A percentile compares a stretch with the other conserved stretches of the same genome.
Conservation (phyloP, 2,113 vertebrate genomes). For the Rana temporaria region DNA sequence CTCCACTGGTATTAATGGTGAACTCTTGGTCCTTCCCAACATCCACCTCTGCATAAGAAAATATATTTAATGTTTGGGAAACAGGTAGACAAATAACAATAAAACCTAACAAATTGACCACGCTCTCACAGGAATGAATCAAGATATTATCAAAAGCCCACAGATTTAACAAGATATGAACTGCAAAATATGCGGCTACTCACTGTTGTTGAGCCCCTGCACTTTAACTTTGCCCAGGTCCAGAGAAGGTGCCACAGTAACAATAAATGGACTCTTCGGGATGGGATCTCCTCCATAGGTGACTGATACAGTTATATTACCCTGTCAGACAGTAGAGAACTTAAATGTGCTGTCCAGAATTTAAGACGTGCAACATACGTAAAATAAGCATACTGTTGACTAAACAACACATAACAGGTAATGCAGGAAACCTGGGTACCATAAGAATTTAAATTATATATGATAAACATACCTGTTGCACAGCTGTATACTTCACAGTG, state of each 20-base stretch:
- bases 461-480: slow-evolving; percentile 79
- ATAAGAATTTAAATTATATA: neutral
- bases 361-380: too few relatives aligned
- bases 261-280: slow-evolving; percentile 87
- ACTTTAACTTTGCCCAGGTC: slow-evolving; percentile 90
- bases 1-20: slow-evolving; percentile 87
- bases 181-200: too few relatives aligned
- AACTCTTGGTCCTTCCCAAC: slow-evolving; percentile 90
- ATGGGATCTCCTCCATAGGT: slow-evolving; percentile 88
- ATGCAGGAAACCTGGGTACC: neutral
- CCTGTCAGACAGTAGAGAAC: slow-evolving; percentile 66
- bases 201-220: slow-evolving; percentile 83
- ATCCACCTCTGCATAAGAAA: slow-evolving; percentile 77
- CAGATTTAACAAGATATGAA: too few relatives aligned
- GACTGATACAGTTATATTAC: slow-evolving; percentile 81
- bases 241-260: slow-evolving; percentile 80
- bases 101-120: too few relatives aligned
- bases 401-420: neutral
- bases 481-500: slow-evolving; percentile 89
- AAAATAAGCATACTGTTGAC: too few relatives aligned
- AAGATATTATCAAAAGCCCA: too few relatives aligned
- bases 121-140: too few relatives aligned
- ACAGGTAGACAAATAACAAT: too few relatives aligned
- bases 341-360: too few relatives aligned
- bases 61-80: too few relatives aligned